A percentile compares a stretch with the other conserved stretches of the same genome.
phyloP scores from a whole-genome alignment of 2,113 vertebrate genomes.

The Salvelinus sp. region DNA sequence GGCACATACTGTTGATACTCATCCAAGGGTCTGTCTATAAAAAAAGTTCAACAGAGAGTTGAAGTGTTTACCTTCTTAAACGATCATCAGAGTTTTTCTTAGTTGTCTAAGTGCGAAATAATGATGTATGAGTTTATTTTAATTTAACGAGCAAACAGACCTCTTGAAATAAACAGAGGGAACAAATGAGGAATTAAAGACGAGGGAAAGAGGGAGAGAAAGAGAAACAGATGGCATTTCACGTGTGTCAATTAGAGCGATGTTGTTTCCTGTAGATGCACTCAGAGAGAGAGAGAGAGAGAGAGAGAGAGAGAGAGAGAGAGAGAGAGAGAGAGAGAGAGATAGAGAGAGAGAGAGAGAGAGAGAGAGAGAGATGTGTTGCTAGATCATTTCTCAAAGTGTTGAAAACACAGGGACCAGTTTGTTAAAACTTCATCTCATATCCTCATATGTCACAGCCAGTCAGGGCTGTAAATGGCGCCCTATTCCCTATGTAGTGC shows the following conservation, averaged over 20 bases:
- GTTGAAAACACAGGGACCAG: no score
- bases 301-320: not conserved
- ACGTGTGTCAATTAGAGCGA: not conserved
- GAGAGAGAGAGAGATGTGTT: not conserved
- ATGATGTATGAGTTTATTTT: constrained; percentile 41
- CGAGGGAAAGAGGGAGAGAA: not conserved
- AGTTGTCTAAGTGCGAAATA: constrained; percentile 28
- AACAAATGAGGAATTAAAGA: not conserved
- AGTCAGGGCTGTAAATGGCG: no score
- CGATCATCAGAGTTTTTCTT: not conserved
- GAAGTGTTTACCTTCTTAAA: not conserved
- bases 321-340: no score
- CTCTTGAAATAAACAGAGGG: constrained; percentile 4
- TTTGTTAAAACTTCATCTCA: no score
- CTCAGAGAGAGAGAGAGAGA: not conserved
- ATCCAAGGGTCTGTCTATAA: not conserved
- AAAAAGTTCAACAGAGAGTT: not conserved
- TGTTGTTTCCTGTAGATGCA: not conserved
- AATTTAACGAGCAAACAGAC: constrained; percentile 27
- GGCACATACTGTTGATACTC: not conserved
- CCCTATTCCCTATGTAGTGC: no score
- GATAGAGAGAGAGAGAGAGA: not conserved
- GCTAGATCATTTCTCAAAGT: no score
- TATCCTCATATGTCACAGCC: no score
- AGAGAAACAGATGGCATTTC: constrained; percentile 52